phyloP scores from a whole-genome alignment of 2,888 invertebrate species.

The Lymantria monacha region DNA sequence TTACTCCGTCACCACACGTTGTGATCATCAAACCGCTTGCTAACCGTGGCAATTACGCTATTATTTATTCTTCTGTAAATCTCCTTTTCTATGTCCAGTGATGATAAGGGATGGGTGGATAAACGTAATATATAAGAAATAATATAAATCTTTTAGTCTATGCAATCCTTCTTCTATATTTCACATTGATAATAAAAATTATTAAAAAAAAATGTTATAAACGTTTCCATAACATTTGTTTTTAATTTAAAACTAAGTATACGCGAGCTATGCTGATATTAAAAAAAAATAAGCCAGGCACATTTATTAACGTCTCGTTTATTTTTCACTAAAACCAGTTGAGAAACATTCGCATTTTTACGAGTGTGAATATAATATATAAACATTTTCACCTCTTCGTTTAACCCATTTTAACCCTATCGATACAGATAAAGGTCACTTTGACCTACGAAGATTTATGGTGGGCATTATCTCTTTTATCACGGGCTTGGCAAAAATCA shows the following conservation, averaged over 20 bases:
- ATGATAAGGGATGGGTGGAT: too few relatives aligned
- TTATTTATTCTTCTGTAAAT: too few relatives aligned
- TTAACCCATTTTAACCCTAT: constrained; percentile 22
- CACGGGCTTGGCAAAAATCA: constrained; percentile 14
- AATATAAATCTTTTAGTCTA: too few relatives aligned
- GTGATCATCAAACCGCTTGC: too few relatives aligned
- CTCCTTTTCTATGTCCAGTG: too few relatives aligned
- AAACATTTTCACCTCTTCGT: constrained; percentile 16
- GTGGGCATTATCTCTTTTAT: constrained; percentile 24
- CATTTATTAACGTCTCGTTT: constrained; percentile 19
- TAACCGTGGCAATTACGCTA: too few relatives aligned
- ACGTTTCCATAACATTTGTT: neutral
- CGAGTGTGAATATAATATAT: constrained; percentile 19
- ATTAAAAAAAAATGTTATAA: neutral
- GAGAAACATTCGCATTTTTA: constrained; percentile 17
- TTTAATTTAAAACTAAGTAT: neutral
- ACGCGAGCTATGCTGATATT: constrained; percentile 1
- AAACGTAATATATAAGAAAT: too few relatives aligned
- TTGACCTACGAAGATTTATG: constrained; percentile 32
- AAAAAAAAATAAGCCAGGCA: constrained; percentile 18
- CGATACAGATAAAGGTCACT: constrained; percentile 32
- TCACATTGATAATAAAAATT: too few relatives aligned
- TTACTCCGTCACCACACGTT: too few relatives aligned
- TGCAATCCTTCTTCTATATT: too few relatives aligned
- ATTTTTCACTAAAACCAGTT: constrained; percentile 22